Evolutionary conservation across 64 coral and sea anemone genomes (phyloP).

Genomic region (Porites australiensis): DNA sequence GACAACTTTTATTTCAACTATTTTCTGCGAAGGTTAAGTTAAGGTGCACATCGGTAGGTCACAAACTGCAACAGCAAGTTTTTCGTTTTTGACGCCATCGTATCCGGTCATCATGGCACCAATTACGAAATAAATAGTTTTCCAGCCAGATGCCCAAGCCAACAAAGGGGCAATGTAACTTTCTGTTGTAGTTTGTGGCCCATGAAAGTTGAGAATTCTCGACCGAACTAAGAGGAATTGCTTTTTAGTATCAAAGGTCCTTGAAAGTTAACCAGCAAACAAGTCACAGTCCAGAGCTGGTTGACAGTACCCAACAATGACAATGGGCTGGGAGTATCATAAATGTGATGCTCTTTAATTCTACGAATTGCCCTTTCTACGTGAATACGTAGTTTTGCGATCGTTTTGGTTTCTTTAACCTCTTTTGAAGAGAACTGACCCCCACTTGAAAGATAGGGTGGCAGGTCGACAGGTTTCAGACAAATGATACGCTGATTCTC

Average conservation of each 20-base stretch:
- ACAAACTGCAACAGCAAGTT: too few species aligned
- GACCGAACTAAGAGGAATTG: neutral
- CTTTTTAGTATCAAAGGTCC: neutral
- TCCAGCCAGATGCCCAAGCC: too few species aligned
- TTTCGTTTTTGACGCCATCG: too few species aligned
- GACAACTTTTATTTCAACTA: constrained; percentile 77
- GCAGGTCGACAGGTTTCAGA: neutral
- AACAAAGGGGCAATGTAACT: too few species aligned
- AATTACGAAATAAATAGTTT: too few species aligned
- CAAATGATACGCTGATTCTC: too few species aligned
- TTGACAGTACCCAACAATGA: constrained; percentile 11
- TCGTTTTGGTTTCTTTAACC: constrained; percentile 3
- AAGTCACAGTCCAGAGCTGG: neutral
- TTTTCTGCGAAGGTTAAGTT: constrained; percentile 25
- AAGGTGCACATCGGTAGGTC: neutral
- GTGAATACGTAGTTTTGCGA: constrained; percentile 16
- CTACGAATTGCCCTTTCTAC: constrained; percentile 18
- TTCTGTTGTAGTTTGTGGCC: too few species aligned
- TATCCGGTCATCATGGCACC: too few species aligned
- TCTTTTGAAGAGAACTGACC: constrained; percentile 20
- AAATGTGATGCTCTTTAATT: constrained; percentile 18
- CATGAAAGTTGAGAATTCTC: too few species aligned
- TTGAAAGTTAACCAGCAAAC: constrained; percentile 28
- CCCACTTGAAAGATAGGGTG: constrained; percentile 11
- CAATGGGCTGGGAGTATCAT: constrained; percentile 8